These are phyloP conservation scores for Drosophila rubida DNA, from an alignment of 2,888 invertebrate species.

Conservation along the genomic window DNA sequence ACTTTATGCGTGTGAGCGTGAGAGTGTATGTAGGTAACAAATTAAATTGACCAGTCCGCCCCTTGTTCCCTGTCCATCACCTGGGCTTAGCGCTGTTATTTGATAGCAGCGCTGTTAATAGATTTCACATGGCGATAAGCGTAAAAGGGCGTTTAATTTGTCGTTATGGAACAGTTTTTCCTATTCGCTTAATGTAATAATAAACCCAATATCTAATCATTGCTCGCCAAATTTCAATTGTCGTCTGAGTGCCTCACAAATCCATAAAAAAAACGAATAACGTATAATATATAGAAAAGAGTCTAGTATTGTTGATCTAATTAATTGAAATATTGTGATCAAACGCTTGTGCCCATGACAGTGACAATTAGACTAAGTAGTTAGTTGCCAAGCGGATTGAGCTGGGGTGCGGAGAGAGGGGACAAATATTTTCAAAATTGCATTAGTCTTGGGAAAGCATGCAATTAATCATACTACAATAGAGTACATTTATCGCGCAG, in stretches of 20 bases:
- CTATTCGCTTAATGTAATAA: conserved; percentile 23
- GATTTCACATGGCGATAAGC: conserved; percentile 25
- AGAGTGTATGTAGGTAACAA: background rate
- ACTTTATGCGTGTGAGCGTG: background rate
- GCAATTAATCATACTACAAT: conserved; percentile 3
- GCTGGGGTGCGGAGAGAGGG: too few relatives aligned
- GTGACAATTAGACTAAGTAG: conserved; percentile 51
- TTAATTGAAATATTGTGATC: conserved; percentile 48
- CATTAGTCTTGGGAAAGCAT: background rate
- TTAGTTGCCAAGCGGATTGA: background rate
- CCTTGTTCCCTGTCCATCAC: background rate
- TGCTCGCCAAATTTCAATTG: conserved; percentile 8
- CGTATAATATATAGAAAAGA: background rate
- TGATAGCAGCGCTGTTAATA: conserved; percentile 12
- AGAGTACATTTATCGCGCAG: background rate
- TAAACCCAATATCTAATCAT: conserved; percentile 41
- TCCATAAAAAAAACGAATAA: background rate
- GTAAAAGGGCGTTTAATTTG: conserved; percentile 29
- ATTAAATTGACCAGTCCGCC: background rate
- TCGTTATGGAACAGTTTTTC: conserved; percentile 13
- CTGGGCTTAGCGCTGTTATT: background rate
- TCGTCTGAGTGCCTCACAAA: conserved; percentile 13
- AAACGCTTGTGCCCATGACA: conserved; percentile 48
- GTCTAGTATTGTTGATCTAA: conserved; percentile 35
- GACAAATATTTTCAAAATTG: background rate